Percentiles rank a stretch among this genome's conserved stretches.
Evolutionary conservation across 2,888 invertebrate species (phyloP).

Genomic region (Sycophila texana): DNA sequence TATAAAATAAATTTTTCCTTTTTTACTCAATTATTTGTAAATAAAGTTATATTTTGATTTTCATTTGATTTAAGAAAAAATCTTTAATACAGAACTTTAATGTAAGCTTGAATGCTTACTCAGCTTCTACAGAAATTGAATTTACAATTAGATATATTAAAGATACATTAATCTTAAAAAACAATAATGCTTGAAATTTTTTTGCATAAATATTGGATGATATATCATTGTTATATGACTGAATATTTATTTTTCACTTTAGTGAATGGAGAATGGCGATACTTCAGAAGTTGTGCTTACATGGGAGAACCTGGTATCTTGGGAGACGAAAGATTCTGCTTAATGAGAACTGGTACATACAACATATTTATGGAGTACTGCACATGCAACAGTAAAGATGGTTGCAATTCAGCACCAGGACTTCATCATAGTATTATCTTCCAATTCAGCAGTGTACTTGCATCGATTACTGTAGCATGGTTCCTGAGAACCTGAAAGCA

Average conservation of each 20-base stretch:
- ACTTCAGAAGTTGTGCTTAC: slow-evolving; percentile 91
- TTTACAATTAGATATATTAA: too few species aligned
- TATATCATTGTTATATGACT: too few species aligned
- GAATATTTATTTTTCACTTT: slow-evolving; percentile 61
- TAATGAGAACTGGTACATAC: slow-evolving; percentile 93
- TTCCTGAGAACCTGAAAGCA: slow-evolving; percentile 35
- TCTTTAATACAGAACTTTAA: too few species aligned
- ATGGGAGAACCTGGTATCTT: slow-evolving; percentile 93
- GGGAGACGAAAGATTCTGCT: slow-evolving; percentile 92
- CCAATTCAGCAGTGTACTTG: slow-evolving; percentile 46
- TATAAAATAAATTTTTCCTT: neutral
- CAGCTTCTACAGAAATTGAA: too few species aligned
- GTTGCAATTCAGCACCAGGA: slow-evolving; percentile 84
- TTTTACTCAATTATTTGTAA: too few species aligned
- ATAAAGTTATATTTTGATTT: too few species aligned
- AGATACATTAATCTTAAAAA: too few species aligned
- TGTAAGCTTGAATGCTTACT: too few species aligned
- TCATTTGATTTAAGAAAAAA: too few species aligned
- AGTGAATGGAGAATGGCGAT: slow-evolving; percentile 93
- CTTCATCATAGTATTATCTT: slow-evolving; percentile 57
- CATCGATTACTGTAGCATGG: slow-evolving; percentile 42
- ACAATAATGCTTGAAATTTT: too few species aligned
- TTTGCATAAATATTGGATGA: too few species aligned
- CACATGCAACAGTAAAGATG: slow-evolving; percentile 94
- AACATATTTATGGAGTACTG: slow-evolving; percentile 96